These are phyloP conservation scores for Ormyrus pomaceus DNA, from an alignment of 2,888 invertebrate genomes.

Conservation along the genomic window DNA sequence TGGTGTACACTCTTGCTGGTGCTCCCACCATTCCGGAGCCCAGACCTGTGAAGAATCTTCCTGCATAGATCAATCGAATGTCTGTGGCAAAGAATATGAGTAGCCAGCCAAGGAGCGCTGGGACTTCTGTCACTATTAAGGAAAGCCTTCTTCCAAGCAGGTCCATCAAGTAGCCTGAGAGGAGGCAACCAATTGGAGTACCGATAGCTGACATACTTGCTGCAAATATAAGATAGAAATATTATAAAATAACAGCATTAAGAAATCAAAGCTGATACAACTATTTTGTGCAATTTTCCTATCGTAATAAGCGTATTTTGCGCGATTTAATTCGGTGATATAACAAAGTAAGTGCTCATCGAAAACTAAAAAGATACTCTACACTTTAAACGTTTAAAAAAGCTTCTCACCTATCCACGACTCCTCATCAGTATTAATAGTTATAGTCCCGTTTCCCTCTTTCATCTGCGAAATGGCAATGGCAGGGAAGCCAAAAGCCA, in stretches of 20 bases:
- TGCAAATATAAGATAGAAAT: conserved; percentile 67
- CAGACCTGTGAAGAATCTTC: conserved; percentile 82
- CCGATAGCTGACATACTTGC: conserved; percentile 82
- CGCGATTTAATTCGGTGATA: too few relatives aligned
- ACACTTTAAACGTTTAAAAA: too few relatives aligned
- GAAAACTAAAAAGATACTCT: too few relatives aligned
- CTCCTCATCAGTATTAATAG: conserved; percentile 77
- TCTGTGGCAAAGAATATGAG: conserved; percentile 80
- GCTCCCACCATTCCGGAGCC: conserved; percentile 86
- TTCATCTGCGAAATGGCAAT: conserved; percentile 81
- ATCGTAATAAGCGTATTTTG: too few relatives aligned
- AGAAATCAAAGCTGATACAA: too few relatives aligned
- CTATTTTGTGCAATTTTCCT: too few relatives aligned
- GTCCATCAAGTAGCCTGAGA: conserved; percentile 85
- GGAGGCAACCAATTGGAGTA: conserved; percentile 83
- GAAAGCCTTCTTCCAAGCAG: conserved; percentile 81
- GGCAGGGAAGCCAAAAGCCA: conserved; percentile 84
- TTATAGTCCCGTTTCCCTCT: conserved; percentile 76
- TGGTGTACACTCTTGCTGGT: conserved; percentile 83
- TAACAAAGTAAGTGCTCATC: too few relatives aligned
- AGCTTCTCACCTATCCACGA: conserved; percentile 81
- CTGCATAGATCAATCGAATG: conserved; percentile 80
- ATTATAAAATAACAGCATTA: neutral
- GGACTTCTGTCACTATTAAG: conserved; percentile 81
- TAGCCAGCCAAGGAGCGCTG: conserved; percentile 83